Conservation (phyloP, 2,113 vertebrate species). For the Boleophthalmus pectinirostris region DNA sequence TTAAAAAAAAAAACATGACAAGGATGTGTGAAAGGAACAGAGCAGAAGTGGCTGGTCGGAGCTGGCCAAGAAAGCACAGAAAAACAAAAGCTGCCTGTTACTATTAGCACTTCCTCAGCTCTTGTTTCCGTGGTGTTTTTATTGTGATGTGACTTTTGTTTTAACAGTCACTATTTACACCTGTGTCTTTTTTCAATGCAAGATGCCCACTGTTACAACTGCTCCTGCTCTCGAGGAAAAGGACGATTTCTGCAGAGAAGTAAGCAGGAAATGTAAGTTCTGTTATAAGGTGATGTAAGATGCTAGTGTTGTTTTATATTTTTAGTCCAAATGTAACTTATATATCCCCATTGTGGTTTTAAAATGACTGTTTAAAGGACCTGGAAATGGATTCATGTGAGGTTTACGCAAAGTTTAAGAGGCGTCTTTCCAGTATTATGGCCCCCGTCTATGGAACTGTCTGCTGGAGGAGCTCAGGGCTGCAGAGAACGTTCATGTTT, state of each 20-base stretch:
- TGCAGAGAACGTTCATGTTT: too few relatives aligned
- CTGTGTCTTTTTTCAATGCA: not conserved
- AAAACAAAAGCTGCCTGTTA: not conserved
- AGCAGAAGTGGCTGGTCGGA: not conserved
- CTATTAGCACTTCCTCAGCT: slow-evolving; percentile 3
- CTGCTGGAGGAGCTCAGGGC: too few relatives aligned
- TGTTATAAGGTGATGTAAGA: too few relatives aligned
- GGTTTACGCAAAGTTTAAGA: too few relatives aligned
- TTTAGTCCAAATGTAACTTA: too few relatives aligned
- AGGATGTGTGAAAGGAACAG: not conserved
- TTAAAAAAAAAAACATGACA: not conserved
- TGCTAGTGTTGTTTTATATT: too few relatives aligned
- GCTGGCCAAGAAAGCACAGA: not conserved
- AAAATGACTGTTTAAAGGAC: not conserved
- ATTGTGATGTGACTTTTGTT: not conserved
- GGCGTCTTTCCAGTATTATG: too few relatives aligned
- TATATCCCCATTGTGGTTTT: not conserved
- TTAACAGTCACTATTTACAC: not conserved
- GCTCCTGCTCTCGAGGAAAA: not conserved
- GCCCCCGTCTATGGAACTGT: too few relatives aligned
- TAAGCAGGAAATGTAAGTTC: not conserved
- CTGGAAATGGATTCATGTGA: too few relatives aligned
- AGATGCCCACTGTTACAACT: not conserved
- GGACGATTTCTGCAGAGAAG: not conserved
- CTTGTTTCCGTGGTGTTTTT: not conserved